Base-by-base conservation (phyloP, 1,140 invertebrate species). In the Anoplophora glabripennis region DNA sequence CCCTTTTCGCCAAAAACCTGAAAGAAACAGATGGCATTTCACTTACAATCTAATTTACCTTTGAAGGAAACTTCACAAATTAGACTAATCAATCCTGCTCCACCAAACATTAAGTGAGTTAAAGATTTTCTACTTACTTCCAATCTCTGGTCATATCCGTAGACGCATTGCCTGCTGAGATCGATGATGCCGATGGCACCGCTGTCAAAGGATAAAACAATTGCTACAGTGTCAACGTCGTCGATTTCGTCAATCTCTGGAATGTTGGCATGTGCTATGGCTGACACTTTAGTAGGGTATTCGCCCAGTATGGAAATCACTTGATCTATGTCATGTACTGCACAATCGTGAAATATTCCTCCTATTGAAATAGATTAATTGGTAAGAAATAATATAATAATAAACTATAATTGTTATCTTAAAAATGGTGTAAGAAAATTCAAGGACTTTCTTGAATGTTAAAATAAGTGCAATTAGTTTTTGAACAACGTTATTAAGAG, bases 301-400 rank as follows among this genome's bases (percentile, higher is more conserved):
- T 86, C 84, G 5, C 84, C 84, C 15, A 84, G 68, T n/a, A 86
- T 64, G 82, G 82, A 86, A 53, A 80, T 79, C 3, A 79, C 70
- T 64, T 84, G 74, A 59, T 89, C 87, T 57, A 90, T 81, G 71
- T 89, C 87, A 61, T 89, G 87, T 5, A 89, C 85, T 47, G 84
- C 78, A 59, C 86, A 88, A 68, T 89, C 87, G 57, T 87, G 84
- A 64, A 86, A 87, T 35, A 89, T 86, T n/a, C 86, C 86, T 57
- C 86, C 86, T 85, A n/a, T n/a, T n/a, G 64, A 48, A 67, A 69
- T 0, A 11, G n/a, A 17, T 17, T 7, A 14, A 42, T 42, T 7
- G 7, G 17, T n/a, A 42, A 7, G 8, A 38, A 38, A 9, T 1
- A 10, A 12, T 1, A 37, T n/a, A n/a, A n/a, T n/a, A n/a, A 40